These are phyloP conservation scores for Gymnothorax reevesii DNA, from an alignment of 2,797 vertebrate species.

Conservation along the genomic window DNA sequence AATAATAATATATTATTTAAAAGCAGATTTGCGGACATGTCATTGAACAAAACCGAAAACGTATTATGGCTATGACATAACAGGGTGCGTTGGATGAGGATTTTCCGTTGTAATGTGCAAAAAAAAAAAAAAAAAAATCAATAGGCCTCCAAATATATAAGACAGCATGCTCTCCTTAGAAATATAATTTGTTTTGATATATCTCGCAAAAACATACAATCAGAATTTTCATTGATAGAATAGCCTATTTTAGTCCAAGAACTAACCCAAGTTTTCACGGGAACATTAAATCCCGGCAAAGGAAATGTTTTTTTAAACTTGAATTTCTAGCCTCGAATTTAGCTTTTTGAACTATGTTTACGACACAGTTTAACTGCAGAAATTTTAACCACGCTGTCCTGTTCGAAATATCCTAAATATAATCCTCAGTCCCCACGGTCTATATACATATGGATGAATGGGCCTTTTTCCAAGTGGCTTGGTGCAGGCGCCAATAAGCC, in stretches of 20 bases:
- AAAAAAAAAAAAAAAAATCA: too few relatives aligned
- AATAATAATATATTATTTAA: too few relatives aligned
- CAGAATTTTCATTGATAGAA: background rate
- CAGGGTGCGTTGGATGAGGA: too few relatives aligned
- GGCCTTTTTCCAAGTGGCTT: background rate
- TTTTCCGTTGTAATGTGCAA: too few relatives aligned
- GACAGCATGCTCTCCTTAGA: too few relatives aligned
- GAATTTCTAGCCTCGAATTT: background rate
- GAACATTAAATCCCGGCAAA: background rate
- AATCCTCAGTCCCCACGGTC: background rate
- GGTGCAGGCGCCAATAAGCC: constrained; percentile 7
- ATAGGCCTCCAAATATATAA: too few relatives aligned
- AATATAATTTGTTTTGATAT: background rate
- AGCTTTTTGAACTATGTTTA: background rate
- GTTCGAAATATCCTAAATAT: background rate
- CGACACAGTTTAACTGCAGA: background rate
- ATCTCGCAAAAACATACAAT: background rate
- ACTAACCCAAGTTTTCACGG: background rate
- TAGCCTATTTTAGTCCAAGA: background rate
- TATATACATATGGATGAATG: background rate
- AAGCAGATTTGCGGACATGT: too few relatives aligned
- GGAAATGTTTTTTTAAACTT: background rate
- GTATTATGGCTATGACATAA: too few relatives aligned
- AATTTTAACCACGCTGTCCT: background rate
- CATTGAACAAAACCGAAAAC: too few relatives aligned